A percentile compares a stretch with the other conserved stretches of the same genome.
Evolutionary conservation across 1,140 invertebrate genomes (phyloP).

Genomic region (Sinella curviseta): DNA sequence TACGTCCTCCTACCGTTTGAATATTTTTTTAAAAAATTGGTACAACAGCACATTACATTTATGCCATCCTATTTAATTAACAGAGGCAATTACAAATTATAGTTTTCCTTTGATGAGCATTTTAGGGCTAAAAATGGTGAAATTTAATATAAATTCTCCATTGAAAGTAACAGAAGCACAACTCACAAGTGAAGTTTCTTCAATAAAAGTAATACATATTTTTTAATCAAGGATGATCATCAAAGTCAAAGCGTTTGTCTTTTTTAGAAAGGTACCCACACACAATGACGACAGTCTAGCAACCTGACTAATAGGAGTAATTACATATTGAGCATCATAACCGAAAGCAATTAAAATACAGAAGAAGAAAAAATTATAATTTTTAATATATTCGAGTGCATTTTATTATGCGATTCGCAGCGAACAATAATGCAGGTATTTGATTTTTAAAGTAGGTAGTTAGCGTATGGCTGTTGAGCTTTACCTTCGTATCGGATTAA

Average conservation of each 20-base stretch:
- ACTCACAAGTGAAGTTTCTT: too few relatives aligned
- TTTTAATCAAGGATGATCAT: not conserved
- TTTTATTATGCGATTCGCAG: too few relatives aligned
- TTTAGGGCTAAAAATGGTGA: not conserved
- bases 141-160: too few relatives aligned
- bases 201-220: too few relatives aligned
- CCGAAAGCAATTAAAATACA: not conserved
- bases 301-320: not conserved
- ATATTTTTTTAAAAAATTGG: not conserved
- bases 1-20: not conserved
- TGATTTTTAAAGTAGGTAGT: too few relatives aligned
- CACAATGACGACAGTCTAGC: too few relatives aligned
- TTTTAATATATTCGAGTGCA: not conserved
- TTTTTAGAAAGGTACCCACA: not conserved
- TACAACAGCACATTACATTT: not conserved
- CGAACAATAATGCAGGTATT: too few relatives aligned
- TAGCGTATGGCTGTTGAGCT: too few relatives aligned
- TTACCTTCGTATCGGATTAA: conserved; percentile 9
- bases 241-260: too few relatives aligned
- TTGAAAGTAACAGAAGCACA: too few relatives aligned
- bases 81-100: not conserved
- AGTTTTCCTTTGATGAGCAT: not conserved
- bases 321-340: not conserved
- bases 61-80: not conserved
- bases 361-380: not conserved